A percentile compares a stretch with the other conserved stretches of the same genome.
phyloP scores from a whole-genome alignment of 2,113 vertebrate genomes.

The Uria lomvia region DNA sequence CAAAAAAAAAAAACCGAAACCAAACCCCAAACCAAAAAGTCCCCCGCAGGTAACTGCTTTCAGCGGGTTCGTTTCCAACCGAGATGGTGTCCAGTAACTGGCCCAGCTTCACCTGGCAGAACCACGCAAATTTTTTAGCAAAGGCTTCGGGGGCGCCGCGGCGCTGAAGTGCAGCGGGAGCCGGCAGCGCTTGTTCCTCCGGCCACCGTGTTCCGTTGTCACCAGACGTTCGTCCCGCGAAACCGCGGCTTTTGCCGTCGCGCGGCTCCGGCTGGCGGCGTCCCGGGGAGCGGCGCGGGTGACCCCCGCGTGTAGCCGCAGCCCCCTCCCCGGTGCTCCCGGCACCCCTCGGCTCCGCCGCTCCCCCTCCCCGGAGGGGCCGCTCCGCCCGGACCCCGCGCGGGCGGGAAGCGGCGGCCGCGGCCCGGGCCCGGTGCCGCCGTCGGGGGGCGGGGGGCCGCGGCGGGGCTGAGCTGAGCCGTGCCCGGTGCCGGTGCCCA shows the following conservation, averaged over 20 bases:
- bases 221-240: background rate
- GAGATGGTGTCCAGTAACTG: background rate
- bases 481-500: slow-evolving; percentile 56
- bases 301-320: background rate
- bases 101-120: background rate
- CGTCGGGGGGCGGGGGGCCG: background rate
- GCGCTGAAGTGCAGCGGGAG: background rate
- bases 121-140: background rate
- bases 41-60: background rate
- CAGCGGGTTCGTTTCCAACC: background rate
- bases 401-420: background rate
- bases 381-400: too few species aligned
- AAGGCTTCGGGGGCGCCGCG: too few species aligned
- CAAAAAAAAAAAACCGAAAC: too few species aligned
- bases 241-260: background rate
- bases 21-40: background rate
- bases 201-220: background rate
- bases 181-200: background rate
- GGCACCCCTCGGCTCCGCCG: background rate
- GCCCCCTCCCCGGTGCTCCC: background rate
- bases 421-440: background rate
- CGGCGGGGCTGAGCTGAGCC: background rate
- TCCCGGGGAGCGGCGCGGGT: background rate
- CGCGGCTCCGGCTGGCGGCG: background rate
- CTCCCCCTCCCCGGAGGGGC: background rate